Conservation (phyloP, 2,797 vertebrate species). For the Rhinella marina region DNA sequence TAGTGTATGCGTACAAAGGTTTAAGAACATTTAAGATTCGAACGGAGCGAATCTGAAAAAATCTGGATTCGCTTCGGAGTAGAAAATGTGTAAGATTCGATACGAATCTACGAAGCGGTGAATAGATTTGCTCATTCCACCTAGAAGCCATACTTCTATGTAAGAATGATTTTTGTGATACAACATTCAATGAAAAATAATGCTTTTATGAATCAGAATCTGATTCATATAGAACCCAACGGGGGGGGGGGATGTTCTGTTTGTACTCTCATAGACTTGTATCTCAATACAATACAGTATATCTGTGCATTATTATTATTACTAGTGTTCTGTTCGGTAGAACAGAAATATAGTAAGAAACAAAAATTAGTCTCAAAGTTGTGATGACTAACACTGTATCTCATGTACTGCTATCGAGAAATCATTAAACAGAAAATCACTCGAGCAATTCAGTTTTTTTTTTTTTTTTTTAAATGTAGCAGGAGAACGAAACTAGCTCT, state of each 20-base stretch:
- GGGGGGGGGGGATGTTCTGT: background rate
- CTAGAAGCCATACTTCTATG: too few relatives aligned
- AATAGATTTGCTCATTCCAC: too few relatives aligned
- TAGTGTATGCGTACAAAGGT: too few relatives aligned
- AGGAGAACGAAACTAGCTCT: background rate
- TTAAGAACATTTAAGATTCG: too few relatives aligned
- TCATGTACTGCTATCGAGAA: background rate
- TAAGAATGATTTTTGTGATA: too few relatives aligned
- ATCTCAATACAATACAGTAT: background rate
- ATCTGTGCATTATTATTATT: background rate
- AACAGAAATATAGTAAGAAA: background rate
- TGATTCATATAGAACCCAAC: too few relatives aligned
- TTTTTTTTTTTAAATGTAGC: background rate
- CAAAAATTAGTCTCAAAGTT: background rate
- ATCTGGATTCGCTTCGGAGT: too few relatives aligned
- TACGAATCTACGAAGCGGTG: too few relatives aligned
- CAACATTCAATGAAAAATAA: too few relatives aligned
- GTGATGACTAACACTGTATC: background rate
- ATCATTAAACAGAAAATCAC: conserved; percentile 18
- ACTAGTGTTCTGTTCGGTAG: background rate
- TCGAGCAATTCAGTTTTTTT: background rate
- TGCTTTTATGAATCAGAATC: too few relatives aligned
- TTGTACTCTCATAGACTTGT: background rate
- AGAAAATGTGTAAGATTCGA: too few relatives aligned
- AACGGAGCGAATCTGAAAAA: too few relatives aligned